Evolutionary conservation across 2,888 invertebrate species (phyloP).

Genomic region (Agrotis puta): DNA sequence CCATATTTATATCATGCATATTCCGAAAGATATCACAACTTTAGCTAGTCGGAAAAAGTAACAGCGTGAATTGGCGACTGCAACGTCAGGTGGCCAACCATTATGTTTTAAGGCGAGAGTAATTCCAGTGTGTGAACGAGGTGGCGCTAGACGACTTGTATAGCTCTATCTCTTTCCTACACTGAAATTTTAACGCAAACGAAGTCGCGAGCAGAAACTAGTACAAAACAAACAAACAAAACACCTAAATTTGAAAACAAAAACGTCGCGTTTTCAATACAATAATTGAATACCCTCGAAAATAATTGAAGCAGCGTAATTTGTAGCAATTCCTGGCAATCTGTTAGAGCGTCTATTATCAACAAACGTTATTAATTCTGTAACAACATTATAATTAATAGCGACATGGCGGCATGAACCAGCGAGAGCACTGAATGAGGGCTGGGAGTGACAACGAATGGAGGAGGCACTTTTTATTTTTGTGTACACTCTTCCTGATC

Average conservation of each 20-base stretch:
- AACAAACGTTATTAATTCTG: constrained; percentile 64
- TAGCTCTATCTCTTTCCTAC: too few species aligned
- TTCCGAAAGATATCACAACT: too few species aligned
- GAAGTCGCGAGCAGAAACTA: too few species aligned
- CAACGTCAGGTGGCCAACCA: too few species aligned
- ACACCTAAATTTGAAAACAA: background rate
- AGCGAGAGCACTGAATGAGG: constrained; percentile 76
- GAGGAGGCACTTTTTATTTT: constrained; percentile 64
- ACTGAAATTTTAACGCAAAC: too few species aligned
- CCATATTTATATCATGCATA: too few species aligned
- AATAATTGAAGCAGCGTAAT: constrained; percentile 52
- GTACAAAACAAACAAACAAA: background rate
- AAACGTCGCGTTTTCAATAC: constrained; percentile 27
- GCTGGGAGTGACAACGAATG: constrained; percentile 43
- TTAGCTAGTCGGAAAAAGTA: too few species aligned
- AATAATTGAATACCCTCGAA: constrained; percentile 49
- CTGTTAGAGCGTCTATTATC: constrained; percentile 49
- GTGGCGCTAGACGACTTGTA: too few species aligned
- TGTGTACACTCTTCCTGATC: too few species aligned
- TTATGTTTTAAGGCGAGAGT: too few species aligned
- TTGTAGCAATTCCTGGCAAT: constrained; percentile 55
- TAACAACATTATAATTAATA: constrained; percentile 79
- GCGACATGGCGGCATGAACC: constrained; percentile 75
- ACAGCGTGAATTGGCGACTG: too few species aligned
- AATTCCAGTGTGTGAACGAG: too few species aligned